Base-by-base conservation (phyloP, 2,113 vertebrate species). In the Pholis gunnellus region DNA sequence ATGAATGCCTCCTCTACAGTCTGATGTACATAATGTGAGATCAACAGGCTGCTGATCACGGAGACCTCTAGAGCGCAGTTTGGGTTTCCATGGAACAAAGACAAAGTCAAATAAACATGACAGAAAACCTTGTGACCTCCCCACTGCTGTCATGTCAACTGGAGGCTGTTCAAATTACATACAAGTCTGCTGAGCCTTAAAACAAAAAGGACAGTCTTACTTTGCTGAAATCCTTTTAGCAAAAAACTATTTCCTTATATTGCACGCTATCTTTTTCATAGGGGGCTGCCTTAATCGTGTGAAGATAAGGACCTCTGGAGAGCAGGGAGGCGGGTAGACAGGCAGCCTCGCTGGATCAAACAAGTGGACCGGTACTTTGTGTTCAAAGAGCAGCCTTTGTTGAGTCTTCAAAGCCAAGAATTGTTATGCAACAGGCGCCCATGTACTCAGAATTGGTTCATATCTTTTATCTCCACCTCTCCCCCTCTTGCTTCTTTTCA, bases 401-500 rank as follows among this genome's bases (percentile, higher is more conserved):
- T 77, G 63, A 82, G 71, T 90, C 85, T 92, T 92, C 86, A 93
- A 93, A 93, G 92, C 65, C 64, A 87, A 82, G 78, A 85, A 86
- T 74, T 80, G 78, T 92, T 94, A 89, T 68, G 88, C 88, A 94
- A 94, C 88, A 90, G 73, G 38, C 61, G 31, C 75, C 89, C 70
- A 66, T 83, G 88, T 79, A 84, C 77, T 84, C 88, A 83, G 87
- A 94, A 91, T 85, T 77, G 88, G 84, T 87, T 83, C 57, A 67
- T 78, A 92, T 92, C 87, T 88, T 88, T 91, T 86, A 83, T 79
- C 82, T 77, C 56, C 44, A 75, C 57, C 38, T 59, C 60, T 52
- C 61, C 27, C 68, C 46, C 79, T 34, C 52, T 82, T 29, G 34
- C 42, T 34, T 75, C 48, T 81, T 74, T 56, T 72, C 59, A 86